Conservation (phyloP, 2,113 vertebrate genomes). For the Cariama cristata region DNA sequence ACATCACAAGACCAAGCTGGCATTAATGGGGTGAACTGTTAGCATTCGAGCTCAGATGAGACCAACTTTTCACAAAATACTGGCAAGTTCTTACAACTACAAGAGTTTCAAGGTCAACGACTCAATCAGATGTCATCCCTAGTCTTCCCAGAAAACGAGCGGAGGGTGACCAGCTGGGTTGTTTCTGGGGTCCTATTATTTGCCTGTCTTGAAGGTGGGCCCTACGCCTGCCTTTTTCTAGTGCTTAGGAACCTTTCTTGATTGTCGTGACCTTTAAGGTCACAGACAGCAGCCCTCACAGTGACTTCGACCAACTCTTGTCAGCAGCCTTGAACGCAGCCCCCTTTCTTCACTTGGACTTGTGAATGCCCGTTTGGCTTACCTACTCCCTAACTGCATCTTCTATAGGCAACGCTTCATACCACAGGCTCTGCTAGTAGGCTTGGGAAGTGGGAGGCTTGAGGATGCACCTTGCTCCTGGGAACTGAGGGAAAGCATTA, state of each 20-base stretch:
- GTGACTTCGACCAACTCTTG: neutral
- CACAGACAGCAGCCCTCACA: neutral
- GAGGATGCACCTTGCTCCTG: neutral
- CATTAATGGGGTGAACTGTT: neutral
- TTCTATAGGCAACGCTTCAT: neutral
- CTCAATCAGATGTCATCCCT: neutral
- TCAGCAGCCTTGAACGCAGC: neutral
- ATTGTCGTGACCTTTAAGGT: neutral
- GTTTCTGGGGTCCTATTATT: neutral
- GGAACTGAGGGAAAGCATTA: neutral
- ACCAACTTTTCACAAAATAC: neutral
- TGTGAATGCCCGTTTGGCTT: neutral
- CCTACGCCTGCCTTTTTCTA: neutral
- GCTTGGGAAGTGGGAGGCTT: neutral
- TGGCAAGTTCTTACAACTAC: no score
- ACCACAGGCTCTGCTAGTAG: neutral
- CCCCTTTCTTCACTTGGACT: neutral
- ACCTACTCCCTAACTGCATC: no score
- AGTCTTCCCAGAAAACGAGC: neutral
- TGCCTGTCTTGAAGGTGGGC: neutral
- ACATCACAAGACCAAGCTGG: neutral
- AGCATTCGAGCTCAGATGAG: neutral
- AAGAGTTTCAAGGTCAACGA: no score
- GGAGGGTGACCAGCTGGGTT: rapidly evolving
- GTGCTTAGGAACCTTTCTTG: neutral